Conservation (phyloP, 2,113 vertebrate genomes). For the Noctilio leporinus region DNA sequence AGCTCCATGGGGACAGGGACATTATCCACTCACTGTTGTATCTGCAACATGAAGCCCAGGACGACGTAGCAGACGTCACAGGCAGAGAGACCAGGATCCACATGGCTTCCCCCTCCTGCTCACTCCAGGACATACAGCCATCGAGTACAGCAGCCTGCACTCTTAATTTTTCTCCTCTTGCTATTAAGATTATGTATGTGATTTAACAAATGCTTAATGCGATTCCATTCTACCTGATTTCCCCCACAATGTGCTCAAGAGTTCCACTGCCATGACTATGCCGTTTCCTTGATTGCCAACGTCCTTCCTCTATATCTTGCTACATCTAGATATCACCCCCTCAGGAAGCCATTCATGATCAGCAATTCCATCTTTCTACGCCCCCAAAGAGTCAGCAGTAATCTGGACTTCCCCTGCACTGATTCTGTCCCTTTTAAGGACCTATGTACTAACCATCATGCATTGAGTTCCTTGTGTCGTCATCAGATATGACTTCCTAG, state of each 20-base stretch:
- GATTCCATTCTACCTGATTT: background rate
- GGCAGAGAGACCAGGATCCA: background rate
- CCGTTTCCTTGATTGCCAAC: background rate
- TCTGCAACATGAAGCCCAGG: background rate
- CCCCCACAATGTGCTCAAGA: background rate
- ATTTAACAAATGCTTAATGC: background rate
- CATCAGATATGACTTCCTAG: background rate
- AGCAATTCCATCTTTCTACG: background rate
- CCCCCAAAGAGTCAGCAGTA: background rate
- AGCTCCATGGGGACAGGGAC: background rate
- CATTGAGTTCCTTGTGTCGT: background rate
- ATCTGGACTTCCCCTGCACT: background rate
- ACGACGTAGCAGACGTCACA: background rate
- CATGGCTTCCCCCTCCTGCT: background rate
- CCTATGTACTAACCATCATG: background rate
- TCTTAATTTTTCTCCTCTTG: background rate
- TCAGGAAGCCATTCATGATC: background rate
- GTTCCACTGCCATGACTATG: background rate
- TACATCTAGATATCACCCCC: background rate
- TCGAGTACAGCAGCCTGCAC: background rate
- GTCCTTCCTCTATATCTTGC: background rate
- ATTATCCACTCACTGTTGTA: background rate
- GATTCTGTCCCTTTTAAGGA: background rate
- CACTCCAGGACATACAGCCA: background rate
- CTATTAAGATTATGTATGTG: background rate